Percentiles rank a stretch among this genome's conserved stretches.
These are phyloP conservation scores for Schrankia costaestrigalis DNA, from an alignment of 2,888 invertebrate genomes.

Conservation along the genomic window DNA sequence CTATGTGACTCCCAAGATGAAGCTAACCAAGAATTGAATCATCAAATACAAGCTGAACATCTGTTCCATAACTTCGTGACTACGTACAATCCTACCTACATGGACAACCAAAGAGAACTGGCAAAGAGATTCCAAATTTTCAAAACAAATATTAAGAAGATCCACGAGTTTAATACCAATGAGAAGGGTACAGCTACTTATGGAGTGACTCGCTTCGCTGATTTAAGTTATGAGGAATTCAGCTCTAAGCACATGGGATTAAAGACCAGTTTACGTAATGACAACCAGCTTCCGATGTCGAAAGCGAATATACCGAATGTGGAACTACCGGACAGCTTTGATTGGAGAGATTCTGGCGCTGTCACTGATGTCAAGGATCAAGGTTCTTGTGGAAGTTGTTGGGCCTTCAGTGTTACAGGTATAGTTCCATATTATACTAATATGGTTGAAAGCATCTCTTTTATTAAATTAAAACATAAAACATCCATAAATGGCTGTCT, in stretches of 20 bases:
- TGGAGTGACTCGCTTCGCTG: constrained; percentile 92
- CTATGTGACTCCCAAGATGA: constrained; percentile 59
- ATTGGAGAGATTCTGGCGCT: constrained; percentile 91
- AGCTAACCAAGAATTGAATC: constrained; percentile 45
- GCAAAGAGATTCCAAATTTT: constrained; percentile 86
- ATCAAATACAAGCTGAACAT: constrained; percentile 58
- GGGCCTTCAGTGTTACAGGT: constrained; percentile 98
- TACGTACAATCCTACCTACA: constrained; percentile 82
- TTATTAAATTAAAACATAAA: too few relatives aligned
- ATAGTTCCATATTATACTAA: constrained; percentile 14
- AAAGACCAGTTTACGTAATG: constrained; percentile 70
- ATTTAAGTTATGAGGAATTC: constrained; percentile 88
- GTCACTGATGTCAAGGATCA: constrained; percentile 96
- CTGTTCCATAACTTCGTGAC: constrained; percentile 78
- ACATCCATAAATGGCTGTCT: too few relatives aligned
- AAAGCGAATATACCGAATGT: constrained; percentile 85
- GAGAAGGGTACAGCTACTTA: constrained; percentile 94
- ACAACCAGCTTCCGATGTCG: constrained; percentile 80
- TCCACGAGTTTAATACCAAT: constrained; percentile 85
- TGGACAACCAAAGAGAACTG: constrained; percentile 79
- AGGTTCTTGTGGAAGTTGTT: constrained; percentile 93
- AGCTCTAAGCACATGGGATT: constrained; percentile 79
- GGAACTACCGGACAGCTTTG: constrained; percentile 86
- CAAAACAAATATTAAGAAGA: constrained; percentile 86
- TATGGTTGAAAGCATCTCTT: not conserved